Conservation (phyloP, 2,888 invertebrate genomes). For the Oeneis ivallda region DNA sequence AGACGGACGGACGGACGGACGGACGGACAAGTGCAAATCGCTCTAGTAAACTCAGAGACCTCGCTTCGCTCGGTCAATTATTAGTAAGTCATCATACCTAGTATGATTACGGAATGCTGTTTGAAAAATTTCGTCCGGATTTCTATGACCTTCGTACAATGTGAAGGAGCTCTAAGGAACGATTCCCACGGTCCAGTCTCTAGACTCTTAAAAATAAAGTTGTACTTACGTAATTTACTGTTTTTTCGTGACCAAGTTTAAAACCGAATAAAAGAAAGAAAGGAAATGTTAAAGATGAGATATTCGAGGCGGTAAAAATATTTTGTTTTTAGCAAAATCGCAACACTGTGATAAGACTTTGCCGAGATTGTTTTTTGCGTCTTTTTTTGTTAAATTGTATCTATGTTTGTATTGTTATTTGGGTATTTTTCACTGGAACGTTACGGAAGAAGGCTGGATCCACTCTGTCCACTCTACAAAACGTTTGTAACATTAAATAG, state of each 20-base stretch:
- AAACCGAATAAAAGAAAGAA: constrained; percentile 6
- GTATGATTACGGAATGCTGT: too few relatives aligned
- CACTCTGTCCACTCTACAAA: too few relatives aligned
- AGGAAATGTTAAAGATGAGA: neutral
- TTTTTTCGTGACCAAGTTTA: constrained; percentile 14
- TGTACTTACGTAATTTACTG: constrained; percentile 1
- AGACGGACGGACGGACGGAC: too few relatives aligned
- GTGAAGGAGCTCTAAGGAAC: neutral
- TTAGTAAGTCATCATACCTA: too few relatives aligned
- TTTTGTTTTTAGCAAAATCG: neutral
- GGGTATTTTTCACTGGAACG: too few relatives aligned
- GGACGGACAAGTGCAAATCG: too few relatives aligned
- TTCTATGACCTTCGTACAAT: neutral
- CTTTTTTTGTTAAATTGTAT: neutral
- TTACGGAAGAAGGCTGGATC: too few relatives aligned
- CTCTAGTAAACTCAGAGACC: too few relatives aligned
- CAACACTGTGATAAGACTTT: neutral
- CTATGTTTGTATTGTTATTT: too few relatives aligned
- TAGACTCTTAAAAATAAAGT: constrained; percentile 8
- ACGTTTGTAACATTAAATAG: too few relatives aligned
- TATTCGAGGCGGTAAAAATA: neutral
- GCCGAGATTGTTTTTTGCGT: neutral
- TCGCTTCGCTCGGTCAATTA: too few relatives aligned
- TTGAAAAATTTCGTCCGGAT: neutral
- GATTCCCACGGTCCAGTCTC: constrained; percentile 1